A percentile compares a stretch with the other conserved stretches of the same genome.
These are phyloP conservation scores for Drosophila helvetica DNA, from an alignment of 2,888 invertebrate species.

Conservation along the genomic window DNA sequence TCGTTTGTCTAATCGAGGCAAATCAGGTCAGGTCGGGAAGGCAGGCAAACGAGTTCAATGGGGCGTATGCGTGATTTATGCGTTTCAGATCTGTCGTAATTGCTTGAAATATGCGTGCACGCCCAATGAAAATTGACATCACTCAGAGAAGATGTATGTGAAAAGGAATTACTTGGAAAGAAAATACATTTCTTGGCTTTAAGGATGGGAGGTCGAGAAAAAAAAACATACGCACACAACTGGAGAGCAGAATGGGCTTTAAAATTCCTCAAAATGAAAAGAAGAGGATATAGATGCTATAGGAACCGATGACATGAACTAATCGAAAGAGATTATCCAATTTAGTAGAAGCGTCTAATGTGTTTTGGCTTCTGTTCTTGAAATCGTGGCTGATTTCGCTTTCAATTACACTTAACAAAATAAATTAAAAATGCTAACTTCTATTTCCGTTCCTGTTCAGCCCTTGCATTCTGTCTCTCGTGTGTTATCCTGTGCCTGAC, in stretches of 20 bases:
- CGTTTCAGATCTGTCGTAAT: constrained; percentile 52
- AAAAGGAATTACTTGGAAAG: neutral
- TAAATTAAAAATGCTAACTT: neutral
- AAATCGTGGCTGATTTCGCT: neutral
- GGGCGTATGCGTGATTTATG: constrained; percentile 69
- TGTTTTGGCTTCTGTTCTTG: too few relatives aligned
- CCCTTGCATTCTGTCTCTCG: neutral
- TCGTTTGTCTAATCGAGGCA: constrained; percentile 69
- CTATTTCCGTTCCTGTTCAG: neutral
- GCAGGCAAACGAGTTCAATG: constrained; percentile 50
- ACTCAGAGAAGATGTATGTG: constrained; percentile 37
- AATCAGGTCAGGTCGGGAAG: constrained; percentile 64
- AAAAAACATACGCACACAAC: too few relatives aligned
- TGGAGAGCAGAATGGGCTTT: neutral
- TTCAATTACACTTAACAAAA: neutral
- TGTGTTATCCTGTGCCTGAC: constrained; percentile 11
- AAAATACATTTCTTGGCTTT: neutral
- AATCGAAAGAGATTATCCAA: too few relatives aligned
- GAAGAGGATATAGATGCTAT: too few relatives aligned
- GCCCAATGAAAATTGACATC: constrained; percentile 39
- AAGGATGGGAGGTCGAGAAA: neutral
- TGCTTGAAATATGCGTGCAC: constrained; percentile 55
- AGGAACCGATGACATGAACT: neutral
- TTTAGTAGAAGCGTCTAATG: too few relatives aligned
- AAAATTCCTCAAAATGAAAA: neutral